These are phyloP conservation scores for Eledone cirrhosa DNA, from an alignment of 2,888 invertebrate genomes.

Conservation along the genomic window DNA sequence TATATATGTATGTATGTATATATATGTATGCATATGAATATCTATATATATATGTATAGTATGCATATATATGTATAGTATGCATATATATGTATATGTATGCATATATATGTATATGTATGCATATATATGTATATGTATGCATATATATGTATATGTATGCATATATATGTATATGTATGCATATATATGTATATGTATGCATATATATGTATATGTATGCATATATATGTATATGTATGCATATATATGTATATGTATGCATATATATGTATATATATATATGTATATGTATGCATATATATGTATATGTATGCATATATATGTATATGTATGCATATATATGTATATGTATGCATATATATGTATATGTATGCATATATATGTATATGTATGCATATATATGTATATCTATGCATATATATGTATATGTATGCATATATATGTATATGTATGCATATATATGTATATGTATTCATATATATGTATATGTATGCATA, in stretches of 20 bases:
- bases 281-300: too few species aligned
- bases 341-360: too few species aligned
- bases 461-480: too few species aligned
- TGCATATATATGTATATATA: too few species aligned
- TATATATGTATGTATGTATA: background rate
- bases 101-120: background rate
- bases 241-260: background rate
- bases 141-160: background rate
- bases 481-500: too few species aligned
- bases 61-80: background rate
- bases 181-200: background rate
- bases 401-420: too few species aligned
- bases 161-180: slow-evolving; percentile 6
- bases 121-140: background rate
- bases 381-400: too few species aligned
- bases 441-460: too few species aligned
- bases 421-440: too few species aligned
- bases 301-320: too few species aligned
- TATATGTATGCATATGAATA: slow-evolving; percentile 24
- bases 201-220: background rate
- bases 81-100: background rate
- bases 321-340: too few species aligned
- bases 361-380: too few species aligned
- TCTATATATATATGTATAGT: background rate
- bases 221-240: background rate